Percentiles rank a stretch among this genome's conserved stretches.
Evolutionary conservation across 64 coral and sea anemone genomes (phyloP).

Genomic region (Porites australiensis): DNA sequence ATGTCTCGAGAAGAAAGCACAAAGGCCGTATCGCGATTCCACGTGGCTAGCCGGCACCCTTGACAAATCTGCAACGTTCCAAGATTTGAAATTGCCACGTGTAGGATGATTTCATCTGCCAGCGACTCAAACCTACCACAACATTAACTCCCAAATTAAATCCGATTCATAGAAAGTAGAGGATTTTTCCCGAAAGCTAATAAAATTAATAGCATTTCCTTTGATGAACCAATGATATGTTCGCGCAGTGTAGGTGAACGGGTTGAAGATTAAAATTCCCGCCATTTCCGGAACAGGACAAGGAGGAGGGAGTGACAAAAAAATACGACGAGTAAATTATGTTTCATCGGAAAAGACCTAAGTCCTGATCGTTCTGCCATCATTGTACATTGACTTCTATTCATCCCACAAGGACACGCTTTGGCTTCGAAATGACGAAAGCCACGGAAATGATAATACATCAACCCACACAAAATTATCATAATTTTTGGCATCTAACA

Average conservation of each 20-base stretch:
- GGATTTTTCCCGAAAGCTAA: neutral
- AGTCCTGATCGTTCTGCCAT: neutral
- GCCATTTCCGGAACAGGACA: conserved; percentile 42
- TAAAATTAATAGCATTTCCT: conserved; percentile 41
- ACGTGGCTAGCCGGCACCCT: conserved; percentile 9
- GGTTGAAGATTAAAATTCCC: conserved; percentile 30
- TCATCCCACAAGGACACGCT: neutral
- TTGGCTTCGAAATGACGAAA: neutral
- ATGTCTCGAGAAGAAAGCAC: conserved; percentile 19
- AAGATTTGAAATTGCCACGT: conserved; percentile 41
- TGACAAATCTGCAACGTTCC: conserved; percentile 40
- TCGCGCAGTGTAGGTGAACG: neutral
- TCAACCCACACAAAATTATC: conserved; percentile 22
- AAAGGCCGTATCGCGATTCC: neutral
- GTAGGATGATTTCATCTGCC: conserved; percentile 44
- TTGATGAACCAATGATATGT: neutral
- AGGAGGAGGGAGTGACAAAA: neutral
- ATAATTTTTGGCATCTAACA: neutral
- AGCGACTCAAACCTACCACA: conserved; percentile 45
- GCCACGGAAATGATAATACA: neutral
- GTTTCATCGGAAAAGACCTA: neutral
- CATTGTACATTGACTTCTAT: neutral
- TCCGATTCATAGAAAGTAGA: neutral
- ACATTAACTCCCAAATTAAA: neutral
- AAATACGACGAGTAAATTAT: neutral